A percentile compares a stretch with the other conserved stretches of the same genome.
Evolutionary conservation across 2,113 vertebrate species (phyloP).

Genomic region (Oryctolagus cuniculus): mOryCun1.1 NC_091434.1:310001-310500

Average conservation of each 20-base stretch:
- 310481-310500: no score
- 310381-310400: no score
- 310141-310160: not conserved
- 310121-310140: not conserved
- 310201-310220: not conserved
- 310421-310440: not conserved
- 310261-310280: no score
- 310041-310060: not conserved
- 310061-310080: not conserved
- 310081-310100: no score
- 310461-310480: no score
- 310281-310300: no score
- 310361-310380: no score
- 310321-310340: no score
- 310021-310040: not conserved
- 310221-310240: not conserved
- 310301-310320: no score
- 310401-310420: no score
- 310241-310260: not conserved
- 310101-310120: no score
- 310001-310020: not conserved
- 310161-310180: not conserved
- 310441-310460: not conserved
- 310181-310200: not conserved
- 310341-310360: no score